Base-by-base conservation (phyloP, 2,797 vertebrate genomes). In the Sylvia borin region DNA sequence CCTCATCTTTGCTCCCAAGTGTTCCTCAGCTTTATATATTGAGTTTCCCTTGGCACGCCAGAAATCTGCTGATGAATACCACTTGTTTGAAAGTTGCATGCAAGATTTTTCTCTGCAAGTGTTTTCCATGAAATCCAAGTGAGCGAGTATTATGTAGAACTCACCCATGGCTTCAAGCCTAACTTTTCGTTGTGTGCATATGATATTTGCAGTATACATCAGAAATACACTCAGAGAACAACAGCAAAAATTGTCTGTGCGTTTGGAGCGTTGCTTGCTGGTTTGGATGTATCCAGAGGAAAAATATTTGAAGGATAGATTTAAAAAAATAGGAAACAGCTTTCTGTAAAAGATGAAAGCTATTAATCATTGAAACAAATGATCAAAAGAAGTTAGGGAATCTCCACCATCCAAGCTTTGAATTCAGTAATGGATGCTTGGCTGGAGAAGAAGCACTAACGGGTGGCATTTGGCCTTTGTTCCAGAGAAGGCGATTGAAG, bases 61-160 rank as follows among this genome's bases (percentile, higher is more conserved):
- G 70, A 95, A 92, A 60, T 88, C 34, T 92, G 61, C 77, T 90
- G 87, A 85, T 95, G 90, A 95, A 93, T 94, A 91, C 66, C 67
- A 90, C 81, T 96, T 96, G 95, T 94, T 83, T 84, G 90, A 91
- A 91, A 92, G 81, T 84, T 12, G 8, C 78, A 78, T 76, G 82
- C 57, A 82, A 61, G 57, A 89, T 85, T 94, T 79, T 85, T 55
- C 74, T 73, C 40, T 58, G 32, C 4, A 50, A 88, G 51, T 34
- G 25, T 74, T 80, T 92, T 82, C 53, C 80, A 73, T 71, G 70
- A 68, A 90, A 36, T 67, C n/a, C 53, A 82, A 97, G 55, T 38
- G 6, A 85, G 70, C 72, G 78, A 96, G 76, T 24, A 73, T 73
- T 90, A 24, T 78, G 50, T 86, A 90, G 76, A 92, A 85, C 67